Conservation (phyloP, 35 echinoderm and acorn worm genomes). For the Anneissia japonica region DNA sequence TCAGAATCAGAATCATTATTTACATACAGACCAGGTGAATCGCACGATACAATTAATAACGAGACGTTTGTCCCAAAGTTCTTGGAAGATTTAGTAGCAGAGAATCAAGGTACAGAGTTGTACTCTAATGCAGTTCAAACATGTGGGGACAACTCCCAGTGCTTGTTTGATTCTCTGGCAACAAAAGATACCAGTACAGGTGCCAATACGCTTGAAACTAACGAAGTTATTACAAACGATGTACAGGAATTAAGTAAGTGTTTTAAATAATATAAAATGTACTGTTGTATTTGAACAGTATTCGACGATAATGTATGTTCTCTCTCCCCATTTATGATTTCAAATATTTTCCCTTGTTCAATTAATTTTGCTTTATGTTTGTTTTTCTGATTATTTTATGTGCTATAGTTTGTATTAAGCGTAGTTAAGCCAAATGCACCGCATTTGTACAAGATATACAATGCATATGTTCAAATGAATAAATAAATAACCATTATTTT, state of each 20-base stretch:
- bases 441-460: no score
- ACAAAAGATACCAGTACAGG: slow-evolving; percentile 40
- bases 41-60: slow-evolving; percentile 55
- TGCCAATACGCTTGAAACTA: slow-evolving; percentile 38
- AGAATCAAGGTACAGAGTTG: slow-evolving; percentile 20
- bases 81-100: slow-evolving; percentile 59
- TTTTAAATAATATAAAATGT: no score
- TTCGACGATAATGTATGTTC: no score
- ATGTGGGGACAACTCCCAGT: slow-evolving; percentile 57
- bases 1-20: slow-evolving; percentile 39
- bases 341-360: no score
- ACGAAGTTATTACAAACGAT: neutral
- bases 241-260: slow-evolving; percentile 23
- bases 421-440: no score
- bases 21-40: slow-evolving; percentile 27
- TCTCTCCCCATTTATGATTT: no score
- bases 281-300: no score
- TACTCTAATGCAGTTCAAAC: neutral
- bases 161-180: slow-evolving; percentile 64
- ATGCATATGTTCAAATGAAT: no score
- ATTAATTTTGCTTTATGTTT: no score
- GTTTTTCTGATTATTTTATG: no score
- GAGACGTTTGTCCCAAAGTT: slow-evolving; percentile 52
- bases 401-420: no score
- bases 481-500: no score